These are phyloP conservation scores for Catagonus wagneri DNA, from an alignment of 2,113 vertebrate genomes.

Conservation along the genomic window DNA sequence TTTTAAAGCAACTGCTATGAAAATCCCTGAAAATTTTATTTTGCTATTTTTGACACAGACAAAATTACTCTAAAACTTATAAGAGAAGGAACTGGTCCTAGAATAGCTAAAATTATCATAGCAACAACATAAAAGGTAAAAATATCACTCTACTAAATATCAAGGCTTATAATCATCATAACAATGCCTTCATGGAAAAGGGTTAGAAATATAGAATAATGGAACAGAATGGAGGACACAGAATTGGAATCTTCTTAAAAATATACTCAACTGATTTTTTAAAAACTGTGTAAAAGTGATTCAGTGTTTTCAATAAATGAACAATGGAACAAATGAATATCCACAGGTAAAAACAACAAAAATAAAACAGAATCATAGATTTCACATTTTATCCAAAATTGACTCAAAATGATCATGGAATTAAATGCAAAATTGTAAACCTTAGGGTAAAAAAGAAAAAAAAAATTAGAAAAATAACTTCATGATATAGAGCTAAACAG, in stretches of 20 bases:
- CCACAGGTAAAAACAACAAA: neutral
- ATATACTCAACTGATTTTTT: neutral
- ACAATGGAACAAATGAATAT: neutral
- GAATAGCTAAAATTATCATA: neutral
- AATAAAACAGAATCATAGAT: neutral
- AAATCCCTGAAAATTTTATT: neutral
- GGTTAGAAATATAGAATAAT: neutral
- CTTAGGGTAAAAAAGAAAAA: neutral
- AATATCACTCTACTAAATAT: neutral
- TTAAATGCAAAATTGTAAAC: neutral
- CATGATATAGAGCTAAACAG: neutral
- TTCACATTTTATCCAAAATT: neutral
- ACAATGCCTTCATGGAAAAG: neutral
- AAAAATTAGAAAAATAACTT: neutral
- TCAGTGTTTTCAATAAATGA: neutral
- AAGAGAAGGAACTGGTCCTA: neutral
- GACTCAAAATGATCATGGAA: neutral
- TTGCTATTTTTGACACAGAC: neutral
- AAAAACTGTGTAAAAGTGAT: neutral
- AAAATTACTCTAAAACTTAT: neutral
- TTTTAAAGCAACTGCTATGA: neutral
- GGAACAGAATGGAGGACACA: neutral
- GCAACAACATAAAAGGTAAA: neutral
- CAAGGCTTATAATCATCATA: neutral
- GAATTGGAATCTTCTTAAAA: neutral